Conservation (phyloP, 2,797 vertebrate genomes). For the Anguilla anguilla region DNA sequence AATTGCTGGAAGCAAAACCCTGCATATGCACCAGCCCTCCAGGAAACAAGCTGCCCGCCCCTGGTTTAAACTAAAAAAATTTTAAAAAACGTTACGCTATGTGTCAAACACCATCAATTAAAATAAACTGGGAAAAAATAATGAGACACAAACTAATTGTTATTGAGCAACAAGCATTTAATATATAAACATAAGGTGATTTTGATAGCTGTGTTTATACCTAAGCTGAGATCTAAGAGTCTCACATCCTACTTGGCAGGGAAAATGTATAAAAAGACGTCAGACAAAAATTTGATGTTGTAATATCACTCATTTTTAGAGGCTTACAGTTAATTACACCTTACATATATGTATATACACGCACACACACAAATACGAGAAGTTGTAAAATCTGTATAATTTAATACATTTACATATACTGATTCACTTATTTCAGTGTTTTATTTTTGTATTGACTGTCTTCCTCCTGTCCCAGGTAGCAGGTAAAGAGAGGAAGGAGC, state of each 20-base stretch:
- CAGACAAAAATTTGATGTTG: neutral
- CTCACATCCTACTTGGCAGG: neutral
- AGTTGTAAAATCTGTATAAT: neutral
- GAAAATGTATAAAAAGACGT: neutral
- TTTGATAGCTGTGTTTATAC: neutral
- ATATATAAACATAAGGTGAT: neutral
- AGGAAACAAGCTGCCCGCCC: neutral
- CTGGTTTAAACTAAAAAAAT: constrained; percentile 24
- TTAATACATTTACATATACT: neutral
- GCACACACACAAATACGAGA: neutral
- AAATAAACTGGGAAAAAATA: neutral
- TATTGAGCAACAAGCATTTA: neutral
- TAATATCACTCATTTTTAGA: neutral
- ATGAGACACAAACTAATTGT: neutral
- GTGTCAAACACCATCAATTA: neutral
- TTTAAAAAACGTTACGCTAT: neutral
- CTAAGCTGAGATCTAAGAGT: neutral
- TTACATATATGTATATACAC: too few relatives aligned
- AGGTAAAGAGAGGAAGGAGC: constrained; percentile 84
- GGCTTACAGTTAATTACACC: neutral
- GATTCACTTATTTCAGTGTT: neutral
- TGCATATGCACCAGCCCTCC: neutral
- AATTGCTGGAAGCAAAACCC: neutral
- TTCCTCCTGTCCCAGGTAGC: constrained; percentile 66
- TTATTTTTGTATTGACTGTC: constrained; percentile 5